Percentiles rank a stretch among this genome's conserved stretches.
These are phyloP conservation scores for Probaryconus sp. DNA, from an alignment of 1,140 invertebrate species.

Conservation along the genomic window DNA sequence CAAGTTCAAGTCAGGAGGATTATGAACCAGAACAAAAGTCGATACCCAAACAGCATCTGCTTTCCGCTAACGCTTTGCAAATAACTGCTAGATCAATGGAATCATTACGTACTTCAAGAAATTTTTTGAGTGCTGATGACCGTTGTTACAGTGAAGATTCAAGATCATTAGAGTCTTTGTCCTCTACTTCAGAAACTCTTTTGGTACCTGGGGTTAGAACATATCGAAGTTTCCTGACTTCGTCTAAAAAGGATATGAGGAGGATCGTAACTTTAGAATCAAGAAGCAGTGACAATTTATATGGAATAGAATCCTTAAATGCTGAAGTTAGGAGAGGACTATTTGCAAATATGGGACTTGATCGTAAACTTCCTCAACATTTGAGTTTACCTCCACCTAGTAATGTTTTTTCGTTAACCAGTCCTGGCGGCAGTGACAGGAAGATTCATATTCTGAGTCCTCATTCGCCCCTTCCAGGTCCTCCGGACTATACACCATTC, in stretches of 20 bases:
- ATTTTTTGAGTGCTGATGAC: slow-evolving; percentile 73
- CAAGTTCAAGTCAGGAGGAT: slow-evolving; percentile 85
- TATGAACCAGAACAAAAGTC: slow-evolving; percentile 78
- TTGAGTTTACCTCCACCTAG: slow-evolving; percentile 84
- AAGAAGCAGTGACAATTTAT: slow-evolving; percentile 79
- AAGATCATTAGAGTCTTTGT: slow-evolving; percentile 71
- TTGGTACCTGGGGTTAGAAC: slow-evolving; percentile 73
- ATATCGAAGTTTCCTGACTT: slow-evolving; percentile 80
- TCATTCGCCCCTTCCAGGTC: slow-evolving; percentile 82
- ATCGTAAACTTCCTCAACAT: slow-evolving; percentile 82
- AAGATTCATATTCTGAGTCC: slow-evolving; percentile 86
- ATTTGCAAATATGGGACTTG: slow-evolving; percentile 81
- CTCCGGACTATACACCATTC: slow-evolving; percentile 80
- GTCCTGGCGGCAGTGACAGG: slow-evolving; percentile 79
- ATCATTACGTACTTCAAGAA: slow-evolving; percentile 70
- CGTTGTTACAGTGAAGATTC: slow-evolving; percentile 72
- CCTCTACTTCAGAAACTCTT: slow-evolving; percentile 76
- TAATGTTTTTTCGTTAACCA: slow-evolving; percentile 77
- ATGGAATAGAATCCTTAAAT: slow-evolving; percentile 80
- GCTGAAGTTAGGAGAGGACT: slow-evolving; percentile 83
- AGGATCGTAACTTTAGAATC: slow-evolving; percentile 79
- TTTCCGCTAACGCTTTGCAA: slow-evolving; percentile 78
- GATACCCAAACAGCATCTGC: slow-evolving; percentile 77
- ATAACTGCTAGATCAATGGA: slow-evolving; percentile 85
- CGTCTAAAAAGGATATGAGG: slow-evolving; percentile 82